A percentile compares a stretch with the other conserved stretches of the same genome.
phyloP scores from a whole-genome alignment of 2,888 invertebrate genomes.

The Stenolophus ochropezus region DNA sequence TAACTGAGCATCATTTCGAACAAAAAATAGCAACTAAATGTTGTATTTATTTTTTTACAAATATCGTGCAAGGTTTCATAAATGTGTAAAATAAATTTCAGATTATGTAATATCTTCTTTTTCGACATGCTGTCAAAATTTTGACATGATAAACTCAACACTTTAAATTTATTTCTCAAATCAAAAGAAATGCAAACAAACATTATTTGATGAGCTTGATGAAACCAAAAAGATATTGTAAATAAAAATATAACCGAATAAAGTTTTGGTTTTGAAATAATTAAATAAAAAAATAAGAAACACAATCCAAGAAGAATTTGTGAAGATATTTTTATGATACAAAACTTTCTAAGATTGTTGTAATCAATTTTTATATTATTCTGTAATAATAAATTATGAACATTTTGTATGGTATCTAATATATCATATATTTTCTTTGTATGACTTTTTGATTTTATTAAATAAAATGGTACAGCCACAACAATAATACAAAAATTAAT shows the following conservation, averaged over 20 bases:
- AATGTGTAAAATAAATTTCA: neutral
- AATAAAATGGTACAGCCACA: neutral
- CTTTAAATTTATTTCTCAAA: neutral
- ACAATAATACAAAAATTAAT: neutral
- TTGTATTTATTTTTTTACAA: neutral
- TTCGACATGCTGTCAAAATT: neutral
- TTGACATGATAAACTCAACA: neutral
- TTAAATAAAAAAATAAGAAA: neutral
- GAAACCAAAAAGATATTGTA: neutral
- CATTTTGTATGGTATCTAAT: neutral
- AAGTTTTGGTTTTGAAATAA: neutral
- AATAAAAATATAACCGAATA: neutral
- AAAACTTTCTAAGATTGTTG: neutral
- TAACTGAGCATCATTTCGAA: neutral
- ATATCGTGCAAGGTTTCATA: neutral
- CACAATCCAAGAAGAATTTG: neutral
- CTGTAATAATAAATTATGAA: neutral
- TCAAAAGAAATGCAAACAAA: neutral
- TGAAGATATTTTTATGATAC: neutral
- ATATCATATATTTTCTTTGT: neutral
- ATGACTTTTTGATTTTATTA: neutral
- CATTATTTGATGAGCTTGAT: neutral
- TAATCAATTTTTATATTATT: slow-evolving; percentile 1
- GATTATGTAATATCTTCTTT: neutral
- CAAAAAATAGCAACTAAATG: neutral